Base-by-base conservation (phyloP, 2,888 invertebrate genomes). In the Trilocha varians region DNA sequence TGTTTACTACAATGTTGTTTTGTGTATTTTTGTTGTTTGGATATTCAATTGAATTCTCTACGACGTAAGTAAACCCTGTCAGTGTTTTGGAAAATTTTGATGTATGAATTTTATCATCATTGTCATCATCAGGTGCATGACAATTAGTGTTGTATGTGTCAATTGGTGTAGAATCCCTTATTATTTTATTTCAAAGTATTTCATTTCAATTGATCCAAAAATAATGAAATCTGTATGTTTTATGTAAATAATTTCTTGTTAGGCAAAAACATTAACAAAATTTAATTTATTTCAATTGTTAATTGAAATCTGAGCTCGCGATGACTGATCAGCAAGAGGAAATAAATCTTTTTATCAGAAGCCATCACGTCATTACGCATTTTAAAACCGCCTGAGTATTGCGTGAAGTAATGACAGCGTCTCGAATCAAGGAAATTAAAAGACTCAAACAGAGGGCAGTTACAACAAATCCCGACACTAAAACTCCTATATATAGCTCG, bases 381-480 rank as follows among this genome's bases (percentile, higher is more conserved):
- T 32, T 35, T 32, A 5, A 36, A 18, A 41, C 42, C 40, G 36
- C 40, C 39, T 43, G 39, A 44, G 49, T 49, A 45, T 48, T 47
- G 44, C 47, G 47, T 48, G 47, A 32, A 49, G 54, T 57, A 53
- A 57, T 55, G 59, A 62, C 46, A 55, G 54, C 59, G 59, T 60
- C 58, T 62, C 67, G 61, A 76, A 74, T 75, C 68, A 73, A 83
- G 84, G 84, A 85, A 85, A 84, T 85, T 84, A 84, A 84, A 85
- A 83, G 67, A 73, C 78, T 73, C 75, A 72, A 82, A 78, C 75
- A 73, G 76, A 72, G 75, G 80, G 78, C 78, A 82, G 73, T 83
- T 79, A 78, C 80, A 76, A 70, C 74, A 79, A 83, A 83, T 82
- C 84, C 74, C 73, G 70, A 68, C 72, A 80, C 83, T 84, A 83